Evolutionary conservation across 2,888 invertebrate species (phyloP).

Genomic region (Anarsia innoxiella): DNA sequence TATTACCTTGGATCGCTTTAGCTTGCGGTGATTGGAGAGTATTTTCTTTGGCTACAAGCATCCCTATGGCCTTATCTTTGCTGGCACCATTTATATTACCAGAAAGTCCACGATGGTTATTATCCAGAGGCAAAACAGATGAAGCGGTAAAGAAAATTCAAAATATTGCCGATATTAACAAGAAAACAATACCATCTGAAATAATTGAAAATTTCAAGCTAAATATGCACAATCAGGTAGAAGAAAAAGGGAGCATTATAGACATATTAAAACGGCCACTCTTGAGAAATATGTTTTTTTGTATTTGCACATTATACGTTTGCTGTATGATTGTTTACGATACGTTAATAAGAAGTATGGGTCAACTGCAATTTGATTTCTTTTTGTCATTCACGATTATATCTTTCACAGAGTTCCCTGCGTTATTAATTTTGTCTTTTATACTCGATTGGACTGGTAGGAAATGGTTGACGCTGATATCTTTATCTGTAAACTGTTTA

Average conservation of each 20-base stretch:
- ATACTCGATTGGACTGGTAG: constrained; percentile 45
- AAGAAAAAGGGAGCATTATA: constrained; percentile 27
- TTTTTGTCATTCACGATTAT: constrained; percentile 51
- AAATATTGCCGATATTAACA: constrained; percentile 39
- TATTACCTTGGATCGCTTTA: constrained; percentile 49
- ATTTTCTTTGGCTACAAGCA: constrained; percentile 42
- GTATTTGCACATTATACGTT: constrained; percentile 38
- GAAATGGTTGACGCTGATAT: constrained; percentile 33
- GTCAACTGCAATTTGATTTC: constrained; percentile 43
- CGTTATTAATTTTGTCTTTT: constrained; percentile 42
- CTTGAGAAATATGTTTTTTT: constrained; percentile 38
- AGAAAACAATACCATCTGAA: constrained; percentile 33
- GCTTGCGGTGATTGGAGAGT: constrained; percentile 49
- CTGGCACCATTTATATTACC: constrained; percentile 43
- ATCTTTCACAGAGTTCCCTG: constrained; percentile 53
- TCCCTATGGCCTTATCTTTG: constrained; percentile 40
- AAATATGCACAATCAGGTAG: constrained; percentile 18
- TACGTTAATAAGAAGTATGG: constrained; percentile 42
- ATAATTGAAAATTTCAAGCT: constrained; percentile 39
- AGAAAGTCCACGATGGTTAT: constrained; percentile 54
- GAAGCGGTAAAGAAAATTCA: constrained; percentile 40
- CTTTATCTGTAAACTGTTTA: constrained; percentile 27
- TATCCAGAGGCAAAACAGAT: constrained; percentile 43
- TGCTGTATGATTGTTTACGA: constrained; percentile 42
- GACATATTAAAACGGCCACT: constrained; percentile 37